These are phyloP conservation scores for Nesidiocoris tenuis DNA, from an alignment of 2,888 invertebrate genomes.

Conservation along the genomic window DNA sequence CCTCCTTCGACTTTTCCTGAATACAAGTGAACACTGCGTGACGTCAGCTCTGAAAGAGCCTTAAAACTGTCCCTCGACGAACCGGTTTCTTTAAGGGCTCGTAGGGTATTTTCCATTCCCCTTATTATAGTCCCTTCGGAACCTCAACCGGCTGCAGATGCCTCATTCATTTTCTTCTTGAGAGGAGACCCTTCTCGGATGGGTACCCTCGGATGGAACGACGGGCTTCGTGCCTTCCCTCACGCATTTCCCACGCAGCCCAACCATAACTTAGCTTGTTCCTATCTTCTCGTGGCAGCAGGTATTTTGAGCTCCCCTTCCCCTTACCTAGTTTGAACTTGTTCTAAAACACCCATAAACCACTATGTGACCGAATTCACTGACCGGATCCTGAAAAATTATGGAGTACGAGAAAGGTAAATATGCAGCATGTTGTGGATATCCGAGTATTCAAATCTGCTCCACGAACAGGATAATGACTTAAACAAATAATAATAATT, in stretches of 20 bases:
- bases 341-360: too few relatives aligned
- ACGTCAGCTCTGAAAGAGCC: not conserved
- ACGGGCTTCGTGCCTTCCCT: constrained; percentile 4
- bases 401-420: too few relatives aligned
- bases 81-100: constrained; percentile 1
- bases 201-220: not conserved
- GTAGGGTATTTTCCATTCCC: constrained; percentile 12
- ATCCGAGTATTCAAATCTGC: too few relatives aligned
- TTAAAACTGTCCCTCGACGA: not conserved
- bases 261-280: constrained; percentile 25
- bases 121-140: not conserved
- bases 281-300: constrained; percentile 19
- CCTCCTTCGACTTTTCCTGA: not conserved
- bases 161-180: not conserved
- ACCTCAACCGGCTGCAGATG: not conserved
- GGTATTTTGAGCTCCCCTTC: constrained; percentile 20
- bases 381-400: too few relatives aligned
- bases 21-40: not conserved
- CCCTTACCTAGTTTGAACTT: too few relatives aligned
- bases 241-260: constrained; percentile 27
- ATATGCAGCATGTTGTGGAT: too few relatives aligned
- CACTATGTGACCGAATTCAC: too few relatives aligned
- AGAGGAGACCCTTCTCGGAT: not conserved
- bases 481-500: too few relatives aligned
- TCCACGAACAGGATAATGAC: too few relatives aligned